Evolutionary conservation across 2,113 vertebrate genomes (phyloP), one percentile per base, ranked within the genome.

Genomic region (Xiphophorus hellerii): DNA sequence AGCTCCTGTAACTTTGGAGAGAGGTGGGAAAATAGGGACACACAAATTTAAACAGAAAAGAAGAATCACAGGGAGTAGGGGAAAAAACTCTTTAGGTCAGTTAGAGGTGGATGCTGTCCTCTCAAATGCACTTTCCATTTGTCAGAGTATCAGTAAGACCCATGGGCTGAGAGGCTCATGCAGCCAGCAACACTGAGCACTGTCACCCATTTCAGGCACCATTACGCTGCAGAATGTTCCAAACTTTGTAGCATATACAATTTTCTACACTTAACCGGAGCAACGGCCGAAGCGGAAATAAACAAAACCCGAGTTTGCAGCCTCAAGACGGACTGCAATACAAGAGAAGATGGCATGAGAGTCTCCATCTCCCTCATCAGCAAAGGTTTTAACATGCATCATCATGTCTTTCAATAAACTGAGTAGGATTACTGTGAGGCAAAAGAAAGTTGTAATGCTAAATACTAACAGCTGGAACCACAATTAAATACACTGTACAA

Each of bases 121-220:
- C 78, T 85, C 72, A 71, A 75, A 90, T 89, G 65, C 80, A 77
- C 78, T 81, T 70, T 82, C 77, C 78, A 90, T 92, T 90, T 89
- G 80, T 88, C 86, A 89, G 78, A 48, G 77, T 73, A 85, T 85
- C 82, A 72, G 81, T 80, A 68, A 72, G 78, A 74, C 66, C 25
- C 58, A n/a, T 76, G 67, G 71, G 42, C 31, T 33, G 20, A 76
- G 54, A 76, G 58, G 68, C 60, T 12, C 30, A 63, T 29, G 25
- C 71, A 71, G 51, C 75, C 62, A 70, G 74, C 74, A 67, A 66
- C 69, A 1, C 69, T 10, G 48, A 69, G 71, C 35, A 64, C 70
- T 37, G 75, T 80, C 87, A 72, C 64, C 74, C 85, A 81, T 90
- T 90, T 90, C 87, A 87, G 75, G 74, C 76, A 74, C 83, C 85